These are phyloP conservation scores for Polymixis lichenea DNA, from an alignment of 2,888 invertebrate genomes.

Conservation along the genomic window DNA sequence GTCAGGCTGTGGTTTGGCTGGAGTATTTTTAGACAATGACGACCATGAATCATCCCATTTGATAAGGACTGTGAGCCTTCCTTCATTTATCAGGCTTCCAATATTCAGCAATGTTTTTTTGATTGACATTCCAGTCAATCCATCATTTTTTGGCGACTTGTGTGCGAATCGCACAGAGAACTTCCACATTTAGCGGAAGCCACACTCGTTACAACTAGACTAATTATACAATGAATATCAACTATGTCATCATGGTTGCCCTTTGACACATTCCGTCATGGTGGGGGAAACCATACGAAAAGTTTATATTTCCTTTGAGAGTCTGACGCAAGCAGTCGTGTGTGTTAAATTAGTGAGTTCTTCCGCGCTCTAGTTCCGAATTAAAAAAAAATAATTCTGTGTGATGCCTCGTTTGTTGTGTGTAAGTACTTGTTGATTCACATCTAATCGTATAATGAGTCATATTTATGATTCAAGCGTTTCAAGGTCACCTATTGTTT, in stretches of 20 bases:
- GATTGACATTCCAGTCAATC: background rate
- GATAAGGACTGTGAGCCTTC: constrained; percentile 9
- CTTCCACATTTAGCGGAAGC: constrained; percentile 8
- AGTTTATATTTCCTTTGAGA: constrained; percentile 25
- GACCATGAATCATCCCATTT: background rate
- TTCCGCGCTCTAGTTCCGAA: constrained; percentile 37
- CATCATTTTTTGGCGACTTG: background rate
- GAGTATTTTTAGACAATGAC: constrained; percentile 17
- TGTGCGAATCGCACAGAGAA: background rate
- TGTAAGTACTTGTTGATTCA: constrained; percentile 59
- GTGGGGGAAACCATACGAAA: constrained; percentile 43
- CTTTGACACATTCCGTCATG: constrained; percentile 49
- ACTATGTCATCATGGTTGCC: constrained; percentile 34
- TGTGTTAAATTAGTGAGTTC: constrained; percentile 36
- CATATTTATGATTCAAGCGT: constrained; percentile 51
- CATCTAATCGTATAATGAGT: constrained; percentile 51
- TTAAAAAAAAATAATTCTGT: constrained; percentile 14
- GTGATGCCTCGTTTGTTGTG: constrained; percentile 58
- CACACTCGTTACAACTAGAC: constrained; percentile 14
- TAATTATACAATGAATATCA: constrained; percentile 34
- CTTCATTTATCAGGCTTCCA: background rate
- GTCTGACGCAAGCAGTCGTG: constrained; percentile 40
- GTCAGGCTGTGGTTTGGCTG: background rate
- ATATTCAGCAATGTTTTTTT: background rate
- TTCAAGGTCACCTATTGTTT: constrained; percentile 57